Base-by-base conservation (phyloP, 1,140 invertebrate species). In the Drosophila nigrodunni region DNA sequence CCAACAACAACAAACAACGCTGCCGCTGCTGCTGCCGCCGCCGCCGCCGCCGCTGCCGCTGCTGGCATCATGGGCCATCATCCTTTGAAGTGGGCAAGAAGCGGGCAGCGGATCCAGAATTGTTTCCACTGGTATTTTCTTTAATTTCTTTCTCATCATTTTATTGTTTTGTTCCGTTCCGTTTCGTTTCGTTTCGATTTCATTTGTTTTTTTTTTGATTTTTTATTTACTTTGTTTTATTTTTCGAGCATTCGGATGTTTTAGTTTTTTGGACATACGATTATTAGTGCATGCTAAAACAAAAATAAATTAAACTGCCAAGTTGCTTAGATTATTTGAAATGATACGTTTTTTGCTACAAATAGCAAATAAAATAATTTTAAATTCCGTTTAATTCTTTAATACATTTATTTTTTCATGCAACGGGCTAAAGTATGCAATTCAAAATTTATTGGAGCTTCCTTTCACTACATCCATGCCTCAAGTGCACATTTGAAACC, bases 61-160 rank as follows among this genome's bases (percentile, higher is more conserved):
- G 81, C 81, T 46, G 89, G 80, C 74, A 74, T 89, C 34, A 91
- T 87, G 82, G 78, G 90, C 54, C 82, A 83, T 67, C 82, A 78
- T 52, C 75, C 90, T 75, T 70, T 92, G 79, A 96, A 94, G 95
- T 96, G 93, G 96, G 96, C 95, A 97, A 97, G 96, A 97, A 97
- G 95, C 92, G 92, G 80, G 82, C 93, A 87, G 92, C 92, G 73
- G 93, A 95, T 93, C 96, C 81, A 80, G 97, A 97, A 94, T 94
- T 97, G 94, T 95, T 97, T 82, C 91, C 91, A 96, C 96, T 97
- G 97, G 97, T 97, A 97, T 96, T 92, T 90, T 78, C 50, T 77
- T 79, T 75, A 59, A 76, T 81, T 70, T 64, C 44, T 66, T 77
- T 77, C 54, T 77, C 54, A 60, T 52, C 50, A 55, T 65, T 37